Conservation (phyloP, 2,888 invertebrate genomes). For the Anthrax anthrax region DNA sequence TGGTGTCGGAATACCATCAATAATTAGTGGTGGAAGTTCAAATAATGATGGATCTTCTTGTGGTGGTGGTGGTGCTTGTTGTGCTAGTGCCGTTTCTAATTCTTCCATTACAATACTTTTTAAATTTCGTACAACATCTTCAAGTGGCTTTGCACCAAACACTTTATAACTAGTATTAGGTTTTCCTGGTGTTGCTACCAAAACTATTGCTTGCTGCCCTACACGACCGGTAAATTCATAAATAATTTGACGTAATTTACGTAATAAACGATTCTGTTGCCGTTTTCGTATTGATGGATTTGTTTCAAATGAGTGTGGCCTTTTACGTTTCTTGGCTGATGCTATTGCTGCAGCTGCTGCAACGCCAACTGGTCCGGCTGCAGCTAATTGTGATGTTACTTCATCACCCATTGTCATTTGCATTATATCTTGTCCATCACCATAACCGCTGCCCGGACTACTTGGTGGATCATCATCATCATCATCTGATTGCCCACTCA, state of each 20-base stretch:
- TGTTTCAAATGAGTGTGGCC: conserved; percentile 92
- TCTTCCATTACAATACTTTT: conserved; percentile 89
- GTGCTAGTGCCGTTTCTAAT: conserved; percentile 80
- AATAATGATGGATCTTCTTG: conserved; percentile 82
- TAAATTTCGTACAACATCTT: conserved; percentile 86
- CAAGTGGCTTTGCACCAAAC: conserved; percentile 91
- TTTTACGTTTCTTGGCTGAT: conserved; percentile 86
- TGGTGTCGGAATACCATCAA: conserved; percentile 95
- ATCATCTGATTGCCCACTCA: conserved; percentile 54
- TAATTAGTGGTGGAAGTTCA: conserved; percentile 89
- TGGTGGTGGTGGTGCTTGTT: conserved; percentile 72
- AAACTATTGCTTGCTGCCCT: conserved; percentile 91
- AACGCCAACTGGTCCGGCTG: conserved; percentile 93
- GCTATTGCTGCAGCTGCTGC: conserved; percentile 95
- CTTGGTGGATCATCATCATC: conserved; percentile 78
- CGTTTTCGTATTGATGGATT: conserved; percentile 92
- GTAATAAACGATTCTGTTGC: conserved; percentile 82
- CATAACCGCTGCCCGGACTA: conserved; percentile 62
- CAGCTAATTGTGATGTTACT: conserved; percentile 89
- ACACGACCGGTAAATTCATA: conserved; percentile 95
- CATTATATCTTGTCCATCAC: conserved; percentile 71
- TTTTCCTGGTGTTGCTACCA: conserved; percentile 93
- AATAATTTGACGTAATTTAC: conserved; percentile 81
- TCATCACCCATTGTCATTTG: conserved; percentile 80
- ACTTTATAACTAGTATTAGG: conserved; percentile 93